Percentiles rank a stretch among this genome's conserved stretches.
Evolutionary conservation across 2,888 invertebrate species (phyloP).

Genomic region (Philaethria dido): DNA sequence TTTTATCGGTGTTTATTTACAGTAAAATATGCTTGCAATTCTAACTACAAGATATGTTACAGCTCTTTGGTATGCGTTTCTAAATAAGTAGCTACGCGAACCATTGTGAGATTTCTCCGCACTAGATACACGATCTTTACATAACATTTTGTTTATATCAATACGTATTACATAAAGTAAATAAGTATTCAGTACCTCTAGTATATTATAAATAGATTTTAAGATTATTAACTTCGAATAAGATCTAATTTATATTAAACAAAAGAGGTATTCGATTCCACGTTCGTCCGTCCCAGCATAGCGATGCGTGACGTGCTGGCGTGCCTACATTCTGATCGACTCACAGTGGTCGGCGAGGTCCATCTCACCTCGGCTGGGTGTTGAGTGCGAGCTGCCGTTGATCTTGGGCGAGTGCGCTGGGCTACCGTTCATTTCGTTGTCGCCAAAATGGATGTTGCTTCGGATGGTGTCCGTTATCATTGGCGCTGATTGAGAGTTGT

Average conservation of each 20-base stretch:
- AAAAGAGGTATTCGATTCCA: constrained; percentile 39
- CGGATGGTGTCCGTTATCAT: constrained; percentile 85
- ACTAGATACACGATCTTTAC: constrained; percentile 2
- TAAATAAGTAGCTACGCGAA: constrained; percentile 15
- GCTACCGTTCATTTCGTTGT: constrained; percentile 68
- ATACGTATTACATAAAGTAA: neutral
- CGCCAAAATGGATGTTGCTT: constrained; percentile 85
- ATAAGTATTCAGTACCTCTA: neutral
- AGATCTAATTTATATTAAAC: neutral
- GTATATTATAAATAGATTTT: too few species aligned
- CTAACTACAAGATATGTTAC: constrained; percentile 28
- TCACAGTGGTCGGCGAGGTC: constrained; percentile 76
- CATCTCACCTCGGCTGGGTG: constrained; percentile 81
- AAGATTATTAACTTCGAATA: neutral
- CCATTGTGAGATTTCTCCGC: constrained; percentile 20
- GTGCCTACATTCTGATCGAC: constrained; percentile 74
- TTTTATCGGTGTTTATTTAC: constrained; percentile 33
- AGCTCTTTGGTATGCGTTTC: constrained; percentile 14
- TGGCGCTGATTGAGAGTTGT: constrained; percentile 72
- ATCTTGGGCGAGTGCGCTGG: constrained; percentile 68
- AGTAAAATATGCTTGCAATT: constrained; percentile 34
- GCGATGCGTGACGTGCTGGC: constrained; percentile 58
- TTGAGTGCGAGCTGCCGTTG: constrained; percentile 72
- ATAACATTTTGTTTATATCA: constrained; percentile 3
- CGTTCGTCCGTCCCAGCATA: constrained; percentile 39